A percentile compares a stretch with the other conserved stretches of the same genome.
These are phyloP conservation scores for Platycheirus rosarum DNA, from an alignment of 2,888 invertebrate species.

Conservation along the genomic window DNA sequence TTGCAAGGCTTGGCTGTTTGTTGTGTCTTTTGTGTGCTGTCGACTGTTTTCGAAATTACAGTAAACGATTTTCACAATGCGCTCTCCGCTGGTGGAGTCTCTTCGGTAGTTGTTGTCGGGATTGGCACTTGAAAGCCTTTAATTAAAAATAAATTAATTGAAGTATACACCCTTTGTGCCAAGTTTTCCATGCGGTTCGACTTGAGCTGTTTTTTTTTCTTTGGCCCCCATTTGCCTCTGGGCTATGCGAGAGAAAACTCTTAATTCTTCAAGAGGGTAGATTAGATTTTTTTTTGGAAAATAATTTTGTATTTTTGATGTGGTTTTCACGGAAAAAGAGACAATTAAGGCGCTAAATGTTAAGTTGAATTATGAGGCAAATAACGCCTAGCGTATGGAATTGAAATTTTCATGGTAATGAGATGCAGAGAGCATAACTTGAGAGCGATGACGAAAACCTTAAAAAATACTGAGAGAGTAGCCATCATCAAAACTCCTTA, in stretches of 20 bases:
- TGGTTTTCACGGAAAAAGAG: background rate
- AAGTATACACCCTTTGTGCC: constrained; percentile 34
- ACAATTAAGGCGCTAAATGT: no score
- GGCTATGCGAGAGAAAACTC: background rate
- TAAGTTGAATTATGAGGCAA: no score
- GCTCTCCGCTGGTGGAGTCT: constrained; percentile 11
- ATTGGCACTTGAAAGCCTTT: constrained; percentile 42
- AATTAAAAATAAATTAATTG: constrained; percentile 43
- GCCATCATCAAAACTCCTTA: no score
- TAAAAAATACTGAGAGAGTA: no score
- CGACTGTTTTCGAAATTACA: constrained; percentile 66
- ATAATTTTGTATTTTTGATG: constrained; percentile 3
- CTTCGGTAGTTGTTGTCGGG: constrained; percentile 26
- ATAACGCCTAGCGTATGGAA: no score
- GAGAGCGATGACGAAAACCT: no score
- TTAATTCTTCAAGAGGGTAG: background rate
- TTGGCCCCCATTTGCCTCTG: background rate
- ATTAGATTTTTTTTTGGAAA: background rate
- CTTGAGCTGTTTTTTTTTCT: constrained; percentile 14
- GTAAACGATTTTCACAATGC: constrained; percentile 58
- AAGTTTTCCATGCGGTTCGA: constrained; percentile 22
- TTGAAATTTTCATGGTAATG: no score
- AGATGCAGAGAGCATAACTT: no score
- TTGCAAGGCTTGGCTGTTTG: background rate
- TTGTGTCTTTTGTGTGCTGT: constrained; percentile 45